These are phyloP conservation scores for Vandiemenella viatica DNA, from an alignment of 2,888 invertebrate genomes.

Conservation along the genomic window DNA sequence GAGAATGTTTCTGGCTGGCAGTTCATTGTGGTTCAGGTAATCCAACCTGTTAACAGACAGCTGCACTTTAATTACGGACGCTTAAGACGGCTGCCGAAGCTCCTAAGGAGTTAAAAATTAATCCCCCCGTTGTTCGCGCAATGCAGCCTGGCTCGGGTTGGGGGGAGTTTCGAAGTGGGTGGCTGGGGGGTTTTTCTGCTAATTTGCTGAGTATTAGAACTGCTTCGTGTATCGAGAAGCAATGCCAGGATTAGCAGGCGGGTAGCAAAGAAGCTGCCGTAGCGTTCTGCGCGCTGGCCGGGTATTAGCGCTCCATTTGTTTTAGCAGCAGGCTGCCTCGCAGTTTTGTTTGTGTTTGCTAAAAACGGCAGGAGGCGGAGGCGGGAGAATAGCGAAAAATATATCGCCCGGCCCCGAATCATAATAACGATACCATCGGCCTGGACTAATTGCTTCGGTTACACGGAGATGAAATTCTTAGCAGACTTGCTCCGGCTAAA, in stretches of 20 bases:
- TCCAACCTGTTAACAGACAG: too few species aligned
- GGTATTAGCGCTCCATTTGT: constrained; percentile 16
- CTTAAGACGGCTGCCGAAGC: constrained; percentile 15
- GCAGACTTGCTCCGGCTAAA: neutral
- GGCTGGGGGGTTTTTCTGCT: too few species aligned
- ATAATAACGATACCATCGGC: neutral
- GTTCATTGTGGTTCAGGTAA: too few species aligned
- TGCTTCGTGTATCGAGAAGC: neutral
- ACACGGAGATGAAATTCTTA: neutral
- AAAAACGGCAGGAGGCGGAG: constrained; percentile 16
- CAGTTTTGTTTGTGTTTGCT: constrained; percentile 24
- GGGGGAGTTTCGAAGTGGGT: too few species aligned
- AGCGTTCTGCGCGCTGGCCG: neutral
- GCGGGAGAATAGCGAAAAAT: too few species aligned
- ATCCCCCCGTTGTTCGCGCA: constrained; percentile 11
- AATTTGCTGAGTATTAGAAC: neutral
- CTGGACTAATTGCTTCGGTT: neutral
- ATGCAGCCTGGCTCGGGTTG: too few species aligned
- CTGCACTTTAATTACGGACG: constrained; percentile 15
- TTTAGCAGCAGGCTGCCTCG: too few species aligned
- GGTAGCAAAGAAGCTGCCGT: neutral
- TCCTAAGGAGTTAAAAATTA: constrained; percentile 16
- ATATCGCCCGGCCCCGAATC: neutral
- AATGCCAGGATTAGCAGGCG: neutral
- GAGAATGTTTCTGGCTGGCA: too few species aligned